Evolutionary conservation across 2,888 invertebrate species (phyloP).

Genomic region (Pandemis heparana): DNA sequence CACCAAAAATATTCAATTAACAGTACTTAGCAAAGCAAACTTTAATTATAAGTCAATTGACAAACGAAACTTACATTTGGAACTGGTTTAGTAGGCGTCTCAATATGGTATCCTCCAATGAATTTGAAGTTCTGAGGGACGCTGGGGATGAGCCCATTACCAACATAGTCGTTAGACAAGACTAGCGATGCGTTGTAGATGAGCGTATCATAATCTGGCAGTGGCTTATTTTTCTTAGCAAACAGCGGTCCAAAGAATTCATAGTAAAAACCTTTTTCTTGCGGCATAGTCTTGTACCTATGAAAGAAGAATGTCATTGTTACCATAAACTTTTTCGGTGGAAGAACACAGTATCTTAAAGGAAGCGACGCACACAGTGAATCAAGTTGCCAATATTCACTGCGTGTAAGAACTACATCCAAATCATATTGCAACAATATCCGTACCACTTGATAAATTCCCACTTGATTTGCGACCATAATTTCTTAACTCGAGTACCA

Average conservation of each 20-base stretch:
- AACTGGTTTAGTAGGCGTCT: slow-evolving; percentile 57
- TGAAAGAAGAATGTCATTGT: background rate
- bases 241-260: slow-evolving; percentile 53
- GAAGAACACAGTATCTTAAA: too few species aligned
- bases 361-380: too few species aligned
- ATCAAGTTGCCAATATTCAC: too few species aligned
- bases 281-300: slow-evolving; percentile 39
- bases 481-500: slow-evolving; percentile 50
- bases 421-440: background rate
- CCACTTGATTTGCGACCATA: slow-evolving; percentile 52
- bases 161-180: slow-evolving; percentile 22
- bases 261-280: slow-evolving; percentile 49
- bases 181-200: slow-evolving; percentile 31
- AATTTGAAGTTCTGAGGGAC: slow-evolving; percentile 63
- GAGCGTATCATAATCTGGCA: slow-evolving; percentile 22
- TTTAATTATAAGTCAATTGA: too few species aligned
- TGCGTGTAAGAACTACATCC: too few species aligned
- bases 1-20: too few species aligned
- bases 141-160: slow-evolving; percentile 12
- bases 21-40: too few species aligned
- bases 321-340: background rate
- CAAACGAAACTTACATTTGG: slow-evolving; percentile 58
- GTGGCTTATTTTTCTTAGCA: slow-evolving; percentile 49
- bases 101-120: slow-evolving; percentile 67
- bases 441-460: slow-evolving; percentile 52